Base-by-base conservation (phyloP, 2,888 invertebrate species). In the Deilephila porcellus region DNA sequence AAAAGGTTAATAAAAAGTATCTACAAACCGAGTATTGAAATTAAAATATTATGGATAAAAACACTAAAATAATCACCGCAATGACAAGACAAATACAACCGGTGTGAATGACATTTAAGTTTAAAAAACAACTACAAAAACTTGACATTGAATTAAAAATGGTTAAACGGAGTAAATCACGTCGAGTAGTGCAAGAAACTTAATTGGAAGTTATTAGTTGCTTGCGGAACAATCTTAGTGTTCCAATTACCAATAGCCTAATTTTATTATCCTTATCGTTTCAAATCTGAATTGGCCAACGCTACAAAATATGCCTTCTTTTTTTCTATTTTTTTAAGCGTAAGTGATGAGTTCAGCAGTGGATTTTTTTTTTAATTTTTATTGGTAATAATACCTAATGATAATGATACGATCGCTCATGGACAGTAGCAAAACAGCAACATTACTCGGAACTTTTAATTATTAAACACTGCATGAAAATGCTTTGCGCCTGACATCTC, bases 111-210 rank as follows among this genome's bases (percentile, higher is more conserved):
- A 67, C 52, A 67, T 67, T 67, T 67, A 45, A n/a, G 6, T 25
- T 67, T 5, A n/a, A 67, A 67, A 67, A 67, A 67, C 67, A 67
- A 67, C 52, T 45, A 67, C 25, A 67, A 67, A 67, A 67, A 67
- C 45, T 45, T 67, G 67, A 52, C 67, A 67, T 67, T 67, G 67
- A 45, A 52, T 67, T 67, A 45, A 67, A 67, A 67, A 52, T 52
- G 52, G 45, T 25, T 25, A 25, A 67, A 29, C 25, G 14, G 52
- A 67, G 67, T 67, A 52, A 67, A 67, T 67, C 52, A 52, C 17
- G 17, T 11, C 6, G 25, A 67, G 0, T 20, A 34, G 45, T 45
- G 45, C 64, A 67, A 67, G 64, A 67, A 67, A 67, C 52, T 67
- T 67, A 45, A 67, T 52, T 67, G 45, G 45, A 20, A 67, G 45